Base-by-base conservation (phyloP, 2,113 vertebrate species). In the Alces alces region DNA sequence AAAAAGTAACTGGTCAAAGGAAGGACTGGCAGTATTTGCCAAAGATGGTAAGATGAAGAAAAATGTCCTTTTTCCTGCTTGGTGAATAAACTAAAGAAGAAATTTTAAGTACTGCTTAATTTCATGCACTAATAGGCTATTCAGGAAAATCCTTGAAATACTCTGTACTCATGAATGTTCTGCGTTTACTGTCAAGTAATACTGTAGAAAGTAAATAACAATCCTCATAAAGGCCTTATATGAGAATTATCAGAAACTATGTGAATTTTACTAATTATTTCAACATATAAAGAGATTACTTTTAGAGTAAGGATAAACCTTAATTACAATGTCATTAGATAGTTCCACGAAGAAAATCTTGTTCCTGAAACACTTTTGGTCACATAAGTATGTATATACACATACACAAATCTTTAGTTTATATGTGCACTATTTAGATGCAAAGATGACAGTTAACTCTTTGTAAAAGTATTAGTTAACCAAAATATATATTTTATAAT, bases 251-350 rank as follows among this genome's bases (percentile, higher is more conserved):
- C 33, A 89, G 90, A 94, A 76, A 70, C 89, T 17, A 1, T 33
- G 92, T 83, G 86, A 79, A 86, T 85, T 84, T 86, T 92, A 13
- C 66, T 7, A 93, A 89, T 88, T 93, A 84, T 58, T 90, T 92
- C 28, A 92, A 96, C 28, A 90, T 82, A 70, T 57, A 73, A 91
- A 91, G 47, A 23, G 6, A 94, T 83, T 96, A 60, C 8, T 88
- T 90, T 93, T 85, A 73, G 19, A 95, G 54, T 92, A 79, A 97
- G 36, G 27, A 45, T 88, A 45, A 89, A 3, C 8, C 76, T 91
- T 52, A 91, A 90, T 84, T 95, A 92, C 39, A 92, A 88, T 36
- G 54, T 58, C 58, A 92, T 89, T 84, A 85, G 89, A 86, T 39
- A 92, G 76, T 60, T 79, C 14, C 45, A 85, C 43, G 27, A 95